Percentiles rank a stretch among this genome's conserved stretches.
Evolutionary conservation across 2,888 invertebrate species (phyloP).

Genomic region (Drosophila monieri): DNA sequence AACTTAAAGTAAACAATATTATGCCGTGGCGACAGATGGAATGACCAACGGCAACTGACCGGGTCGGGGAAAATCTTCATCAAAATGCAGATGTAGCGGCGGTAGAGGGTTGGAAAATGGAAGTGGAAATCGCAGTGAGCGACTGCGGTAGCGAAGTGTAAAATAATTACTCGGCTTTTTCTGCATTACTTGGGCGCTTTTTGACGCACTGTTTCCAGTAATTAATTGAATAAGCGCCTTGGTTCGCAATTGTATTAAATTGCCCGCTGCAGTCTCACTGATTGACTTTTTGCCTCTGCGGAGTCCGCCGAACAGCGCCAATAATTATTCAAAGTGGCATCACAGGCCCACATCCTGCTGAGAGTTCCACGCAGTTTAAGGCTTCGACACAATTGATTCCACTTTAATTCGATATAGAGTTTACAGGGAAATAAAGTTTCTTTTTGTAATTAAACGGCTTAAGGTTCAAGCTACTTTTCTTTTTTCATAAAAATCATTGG

Average conservation of each 20-base stretch:
- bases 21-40: conserved; percentile 60
- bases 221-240: conserved; percentile 79
- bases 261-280: conserved; percentile 60
- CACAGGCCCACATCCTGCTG: conserved; percentile 22
- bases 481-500: neutral
- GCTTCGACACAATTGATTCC: conserved; percentile 34
- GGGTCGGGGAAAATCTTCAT: conserved; percentile 54
- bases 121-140: neutral
- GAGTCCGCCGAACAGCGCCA: conserved; percentile 31
- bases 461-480: neutral
- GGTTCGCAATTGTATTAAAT: conserved; percentile 70
- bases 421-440: neutral
- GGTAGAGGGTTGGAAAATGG: conserved; percentile 1
- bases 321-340: conserved; percentile 57
- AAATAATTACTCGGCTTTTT: conserved; percentile 73
- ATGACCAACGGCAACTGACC: conserved; percentile 13
- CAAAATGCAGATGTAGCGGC: conserved; percentile 50
- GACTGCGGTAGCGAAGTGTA: conserved; percentile 59
- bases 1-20: conserved; percentile 67
- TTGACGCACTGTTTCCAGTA: conserved; percentile 65
- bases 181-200: conserved; percentile 49
- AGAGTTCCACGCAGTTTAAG: conserved; percentile 43
- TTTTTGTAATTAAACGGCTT: neutral
- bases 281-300: conserved; percentile 70
- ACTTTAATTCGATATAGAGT: conserved; percentile 11